Percentiles rank a stretch among this genome's conserved stretches.
Conservation (phyloP, 2,113 vertebrate species). For the Alaudala cheleensis region DNA sequence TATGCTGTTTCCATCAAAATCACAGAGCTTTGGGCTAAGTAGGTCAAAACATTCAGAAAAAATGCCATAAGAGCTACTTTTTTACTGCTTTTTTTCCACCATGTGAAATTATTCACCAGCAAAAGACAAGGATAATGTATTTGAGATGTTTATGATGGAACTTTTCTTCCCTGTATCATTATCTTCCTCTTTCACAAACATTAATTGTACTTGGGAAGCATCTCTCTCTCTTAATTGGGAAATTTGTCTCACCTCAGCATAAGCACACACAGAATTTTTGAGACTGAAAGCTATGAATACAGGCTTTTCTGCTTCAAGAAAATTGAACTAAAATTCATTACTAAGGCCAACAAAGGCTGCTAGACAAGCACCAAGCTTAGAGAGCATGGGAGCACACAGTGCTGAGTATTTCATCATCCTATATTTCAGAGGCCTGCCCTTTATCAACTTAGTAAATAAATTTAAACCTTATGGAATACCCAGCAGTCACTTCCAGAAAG, state of each 20-base stretch:
- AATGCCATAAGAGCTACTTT: background rate
- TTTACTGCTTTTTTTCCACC: background rate
- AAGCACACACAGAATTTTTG: background rate
- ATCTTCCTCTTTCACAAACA: background rate
- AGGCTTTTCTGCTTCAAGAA: background rate
- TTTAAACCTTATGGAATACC: background rate
- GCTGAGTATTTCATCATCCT: background rate
- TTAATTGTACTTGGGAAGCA: background rate
- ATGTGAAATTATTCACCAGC: background rate
- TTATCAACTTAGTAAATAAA: background rate
- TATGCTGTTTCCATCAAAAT: background rate
- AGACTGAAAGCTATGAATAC: background rate
- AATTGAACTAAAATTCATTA: background rate
- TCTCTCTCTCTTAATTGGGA: background rate
- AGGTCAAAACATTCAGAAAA: conserved; percentile 5
- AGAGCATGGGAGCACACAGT: background rate
- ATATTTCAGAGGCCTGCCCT: background rate
- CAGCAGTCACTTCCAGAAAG: background rate
- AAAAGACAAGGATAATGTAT: background rate
- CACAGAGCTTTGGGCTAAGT: background rate
- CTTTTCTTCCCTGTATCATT: background rate
- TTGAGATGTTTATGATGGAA: background rate
- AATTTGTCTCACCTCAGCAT: background rate
- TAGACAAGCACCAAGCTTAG: background rate
- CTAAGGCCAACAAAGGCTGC: background rate